phyloP scores from a whole-genome alignment of 2,888 invertebrate genomes.

The Conus canariensis region DNA sequence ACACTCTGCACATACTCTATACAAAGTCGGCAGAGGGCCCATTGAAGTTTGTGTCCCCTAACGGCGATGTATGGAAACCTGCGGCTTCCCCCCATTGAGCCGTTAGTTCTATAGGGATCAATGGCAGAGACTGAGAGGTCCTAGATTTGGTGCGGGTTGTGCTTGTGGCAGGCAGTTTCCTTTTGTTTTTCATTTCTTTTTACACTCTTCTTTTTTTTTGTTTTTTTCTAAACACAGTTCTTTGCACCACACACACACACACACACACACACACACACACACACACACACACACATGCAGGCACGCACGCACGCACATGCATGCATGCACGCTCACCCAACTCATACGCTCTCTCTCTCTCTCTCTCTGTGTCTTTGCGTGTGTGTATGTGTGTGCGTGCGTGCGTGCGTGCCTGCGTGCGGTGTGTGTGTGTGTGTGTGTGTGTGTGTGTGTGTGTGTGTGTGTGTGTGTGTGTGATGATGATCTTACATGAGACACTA shows the following conservation, averaged over 20 bases:
- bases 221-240: neutral
- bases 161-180: neutral
- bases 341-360: constrained; percentile 11
- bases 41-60: too few relatives aligned
- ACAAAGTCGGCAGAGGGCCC: too few relatives aligned
- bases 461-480: too few relatives aligned
- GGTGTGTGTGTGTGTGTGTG: constrained; percentile 6
- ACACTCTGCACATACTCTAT: too few relatives aligned
- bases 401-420: neutral
- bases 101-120: too few relatives aligned
- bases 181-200: neutral
- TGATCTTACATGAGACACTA: neutral
- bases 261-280: neutral
- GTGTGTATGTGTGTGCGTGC: neutral
- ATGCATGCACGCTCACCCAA: neutral
- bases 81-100: too few relatives aligned
- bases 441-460: too few relatives aligned
- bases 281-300: too few relatives aligned
- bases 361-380: neutral
- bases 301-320: too few relatives aligned
- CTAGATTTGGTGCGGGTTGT: too few relatives aligned
- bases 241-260: neutral
- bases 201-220: too few relatives aligned
- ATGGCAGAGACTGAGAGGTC: neutral
- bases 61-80: too few relatives aligned